Base-by-base conservation (phyloP, 2,113 vertebrate species). In the Microtus montanus region DNA sequence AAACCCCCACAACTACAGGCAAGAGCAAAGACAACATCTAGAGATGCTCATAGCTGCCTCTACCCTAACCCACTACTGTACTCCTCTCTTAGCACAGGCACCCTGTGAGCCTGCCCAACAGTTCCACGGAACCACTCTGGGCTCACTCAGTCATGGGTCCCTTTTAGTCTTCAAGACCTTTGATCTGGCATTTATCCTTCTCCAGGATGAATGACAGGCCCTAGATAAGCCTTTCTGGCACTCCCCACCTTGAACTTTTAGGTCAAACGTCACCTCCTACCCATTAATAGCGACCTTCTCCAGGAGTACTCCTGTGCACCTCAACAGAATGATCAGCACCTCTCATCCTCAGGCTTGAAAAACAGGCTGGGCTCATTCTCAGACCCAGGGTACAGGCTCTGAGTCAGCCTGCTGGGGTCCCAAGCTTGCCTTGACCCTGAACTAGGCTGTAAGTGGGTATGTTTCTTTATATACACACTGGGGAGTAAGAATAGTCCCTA, bases 41-140 rank as follows among this genome's bases (percentile, higher is more conserved):
- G 26, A 2, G 41, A 54, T 24, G 26, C 0, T 1, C 13, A 7
- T 0, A 5, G 68, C 82, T 5, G 14, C n/a, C 49, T 90, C 35
- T 24, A 41, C 7, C 64, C 73, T 12, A 35, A 19, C 61, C 22
- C n/a, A 9, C 17, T 7, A 35, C 35, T 41, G 1, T 11, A 38
- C 38, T 52, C 73, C 70, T 70, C 28, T 80, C 22, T 41, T 10
- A 6, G 7, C 28, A 28, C 84, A 86, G 47, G 13, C 24, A 47
- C 52, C 70, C 64, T 3, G 38, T 3, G 54, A 47, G n/a, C 74
- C 12, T 1, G 19, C 35, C 85, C 3, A 15, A 52, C 52, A 66
- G 35, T 33, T 8, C 63, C 63, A 22, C 19, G 13, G 61, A 22
- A 10, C 30, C 63, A n/a, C 14, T 4, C 86, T 30, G 0, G n/a